A percentile compares a stretch with the other conserved stretches of the same genome.
Conservation (phyloP, 2,888 invertebrate species). For the Dromius quadrimaculatus region DNA sequence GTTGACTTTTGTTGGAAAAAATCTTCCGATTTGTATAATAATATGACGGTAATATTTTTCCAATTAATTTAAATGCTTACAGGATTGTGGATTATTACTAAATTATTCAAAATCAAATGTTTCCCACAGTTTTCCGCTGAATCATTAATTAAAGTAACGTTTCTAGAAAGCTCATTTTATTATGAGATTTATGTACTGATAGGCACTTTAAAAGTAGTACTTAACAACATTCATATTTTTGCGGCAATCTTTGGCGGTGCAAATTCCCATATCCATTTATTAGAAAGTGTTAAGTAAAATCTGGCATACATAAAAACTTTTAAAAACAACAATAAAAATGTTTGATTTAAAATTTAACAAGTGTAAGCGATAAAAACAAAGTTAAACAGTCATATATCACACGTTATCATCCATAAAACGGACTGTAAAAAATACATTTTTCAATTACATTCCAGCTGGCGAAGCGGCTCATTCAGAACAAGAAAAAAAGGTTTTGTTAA, state of each 20-base stretch:
- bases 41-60: too few species aligned
- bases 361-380: slow-evolving; percentile 29
- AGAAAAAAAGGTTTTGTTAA: slow-evolving; percentile 26
- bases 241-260: not conserved
- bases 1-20: too few species aligned
- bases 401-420: slow-evolving; percentile 33
- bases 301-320: slow-evolving; percentile 2
- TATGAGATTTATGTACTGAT: too few species aligned
- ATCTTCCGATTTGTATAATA: too few species aligned
- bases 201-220: too few species aligned
- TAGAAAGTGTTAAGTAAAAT: not conserved
- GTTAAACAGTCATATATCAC: slow-evolving; percentile 25
- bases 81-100: too few species aligned
- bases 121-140: too few species aligned
- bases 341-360: slow-evolving; percentile 29
- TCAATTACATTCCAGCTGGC: slow-evolving; percentile 30
- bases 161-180: too few species aligned
- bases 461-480: not conserved
- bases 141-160: too few species aligned
- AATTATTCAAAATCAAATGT: too few species aligned
- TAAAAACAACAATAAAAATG: slow-evolving; percentile 18
- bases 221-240: not conserved
- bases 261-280: not conserved
- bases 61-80: too few species aligned
- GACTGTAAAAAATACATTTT: slow-evolving; percentile 35